Evolutionary conservation across 1,140 invertebrate genomes (phyloP).

Genomic region (Bicyclus anynana): DNA sequence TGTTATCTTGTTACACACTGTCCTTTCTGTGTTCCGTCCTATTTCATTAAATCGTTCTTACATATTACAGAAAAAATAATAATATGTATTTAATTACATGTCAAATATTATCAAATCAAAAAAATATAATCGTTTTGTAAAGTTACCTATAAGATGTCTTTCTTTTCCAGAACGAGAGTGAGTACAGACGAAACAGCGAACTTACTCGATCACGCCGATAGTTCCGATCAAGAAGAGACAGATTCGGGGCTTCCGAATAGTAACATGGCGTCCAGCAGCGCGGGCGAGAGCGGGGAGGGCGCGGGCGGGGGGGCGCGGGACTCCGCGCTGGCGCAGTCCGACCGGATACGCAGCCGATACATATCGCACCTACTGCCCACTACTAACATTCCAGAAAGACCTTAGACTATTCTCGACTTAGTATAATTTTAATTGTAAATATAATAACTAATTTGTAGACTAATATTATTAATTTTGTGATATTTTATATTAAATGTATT

Average conservation of each 20-base stretch:
- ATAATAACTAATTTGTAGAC: slow-evolving; percentile 2
- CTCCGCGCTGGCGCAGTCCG: slow-evolving; percentile 43
- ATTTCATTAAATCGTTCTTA: too few species aligned
- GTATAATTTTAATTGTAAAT: slow-evolving; percentile 1
- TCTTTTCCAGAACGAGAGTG: slow-evolving; percentile 27
- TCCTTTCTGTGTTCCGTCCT: too few species aligned
- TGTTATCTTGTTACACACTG: too few species aligned
- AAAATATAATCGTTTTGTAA: background rate
- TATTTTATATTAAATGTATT: slow-evolving; percentile 5
- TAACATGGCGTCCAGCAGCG: background rate
- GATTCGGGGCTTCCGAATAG: slow-evolving; percentile 30
- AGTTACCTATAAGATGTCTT: background rate
- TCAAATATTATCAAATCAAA: too few species aligned
- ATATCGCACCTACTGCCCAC: slow-evolving; percentile 64
- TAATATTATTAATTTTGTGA: slow-evolving; percentile 1
- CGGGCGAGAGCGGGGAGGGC: background rate
- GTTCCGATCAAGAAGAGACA: slow-evolving; percentile 50
- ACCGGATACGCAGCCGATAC: slow-evolving; percentile 63
- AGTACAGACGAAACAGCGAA: slow-evolving; percentile 54
- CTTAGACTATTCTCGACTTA: slow-evolving; percentile 25
- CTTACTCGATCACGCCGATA: slow-evolving; percentile 53
- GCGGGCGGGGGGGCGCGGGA: slow-evolving; percentile 29
- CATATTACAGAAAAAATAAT: too few species aligned
- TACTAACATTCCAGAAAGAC: slow-evolving; percentile 58
- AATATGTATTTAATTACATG: too few species aligned